phyloP scores from a whole-genome alignment of 1,140 invertebrate species.

The Diabrotica undecimpunctata region DNA sequence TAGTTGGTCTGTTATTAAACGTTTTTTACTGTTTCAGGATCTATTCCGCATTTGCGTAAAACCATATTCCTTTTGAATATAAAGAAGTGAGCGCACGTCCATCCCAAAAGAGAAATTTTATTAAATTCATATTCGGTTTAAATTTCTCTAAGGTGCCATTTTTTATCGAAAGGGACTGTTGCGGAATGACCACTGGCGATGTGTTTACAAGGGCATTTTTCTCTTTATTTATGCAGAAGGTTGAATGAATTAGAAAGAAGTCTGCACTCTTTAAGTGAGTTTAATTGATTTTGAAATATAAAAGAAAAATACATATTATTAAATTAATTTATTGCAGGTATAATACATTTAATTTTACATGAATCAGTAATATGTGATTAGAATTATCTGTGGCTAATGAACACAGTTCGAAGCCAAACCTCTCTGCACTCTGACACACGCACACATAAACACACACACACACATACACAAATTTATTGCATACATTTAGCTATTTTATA shows the following conservation, averaged over 20 bases:
- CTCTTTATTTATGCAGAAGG: background rate
- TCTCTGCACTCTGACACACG: too few relatives aligned
- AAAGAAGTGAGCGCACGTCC: background rate
- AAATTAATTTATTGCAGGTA: too few relatives aligned
- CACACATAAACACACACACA: too few relatives aligned
- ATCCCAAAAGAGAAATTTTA: background rate
- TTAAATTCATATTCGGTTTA: conserved; percentile 16
- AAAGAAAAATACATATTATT: background rate
- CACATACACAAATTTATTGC: too few relatives aligned
- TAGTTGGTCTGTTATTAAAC: conserved; percentile 10
- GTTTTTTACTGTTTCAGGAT: conserved; percentile 2
- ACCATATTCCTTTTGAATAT: background rate
- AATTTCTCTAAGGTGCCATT: conserved; percentile 6
- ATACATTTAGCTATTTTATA: too few relatives aligned
- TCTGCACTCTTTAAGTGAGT: background rate
- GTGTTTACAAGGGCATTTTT: background rate
- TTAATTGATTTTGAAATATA: background rate
- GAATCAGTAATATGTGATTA: too few relatives aligned
- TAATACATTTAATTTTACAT: too few relatives aligned
- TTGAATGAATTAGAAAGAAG: background rate
- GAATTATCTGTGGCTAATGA: too few relatives aligned
- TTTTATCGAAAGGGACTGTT: conserved; percentile 4
- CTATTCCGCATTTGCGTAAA: background rate
- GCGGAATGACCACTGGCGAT: background rate
- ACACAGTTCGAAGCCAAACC: too few relatives aligned